Conservation (phyloP, 1,140 invertebrate genomes). For the Chrysomallon squamiferum region DNA sequence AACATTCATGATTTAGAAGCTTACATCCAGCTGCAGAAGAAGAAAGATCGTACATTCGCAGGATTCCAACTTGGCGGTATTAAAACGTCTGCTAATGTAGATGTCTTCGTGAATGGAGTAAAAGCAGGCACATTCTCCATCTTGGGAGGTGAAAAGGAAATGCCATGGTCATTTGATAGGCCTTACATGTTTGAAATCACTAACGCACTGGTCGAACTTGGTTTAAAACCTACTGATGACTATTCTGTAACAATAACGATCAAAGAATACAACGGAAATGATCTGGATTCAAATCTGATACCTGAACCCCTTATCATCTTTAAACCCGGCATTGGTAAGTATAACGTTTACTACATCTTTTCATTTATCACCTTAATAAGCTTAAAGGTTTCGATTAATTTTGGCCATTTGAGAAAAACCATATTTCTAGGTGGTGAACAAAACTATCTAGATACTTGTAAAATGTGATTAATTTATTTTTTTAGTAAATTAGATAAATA, state of each 20-base stretch:
- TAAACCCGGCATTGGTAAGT: not conserved
- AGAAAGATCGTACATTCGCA: conserved; percentile 15
- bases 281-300: not conserved
- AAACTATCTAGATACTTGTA: no score
- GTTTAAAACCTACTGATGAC: not conserved
- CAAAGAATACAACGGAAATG: conserved; percentile 4
- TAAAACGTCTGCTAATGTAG: conserved; percentile 14
- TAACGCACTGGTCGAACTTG: not conserved
- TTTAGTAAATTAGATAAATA: no score
- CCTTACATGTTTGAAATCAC: conserved; percentile 9
- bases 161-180: conserved; percentile 19
- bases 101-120: not conserved
- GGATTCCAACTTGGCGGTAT: conserved; percentile 21
- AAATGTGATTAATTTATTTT: no score
- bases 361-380: no score
- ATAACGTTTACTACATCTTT: no score
- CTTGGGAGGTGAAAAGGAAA: conserved; percentile 22
- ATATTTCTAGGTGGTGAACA: no score
- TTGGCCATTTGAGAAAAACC: no score
- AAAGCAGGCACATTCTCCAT: conserved; percentile 10
- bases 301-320: conserved; percentile 4
- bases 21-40: conserved; percentile 12
- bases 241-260: not conserved
- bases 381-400: no score
- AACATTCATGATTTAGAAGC: conserved; percentile 16